Percentiles rank a stretch among this genome's conserved stretches.
Evolutionary conservation across 2,797 vertebrate species (phyloP).

Genomic region (Pangasius larnaudii): DNA sequence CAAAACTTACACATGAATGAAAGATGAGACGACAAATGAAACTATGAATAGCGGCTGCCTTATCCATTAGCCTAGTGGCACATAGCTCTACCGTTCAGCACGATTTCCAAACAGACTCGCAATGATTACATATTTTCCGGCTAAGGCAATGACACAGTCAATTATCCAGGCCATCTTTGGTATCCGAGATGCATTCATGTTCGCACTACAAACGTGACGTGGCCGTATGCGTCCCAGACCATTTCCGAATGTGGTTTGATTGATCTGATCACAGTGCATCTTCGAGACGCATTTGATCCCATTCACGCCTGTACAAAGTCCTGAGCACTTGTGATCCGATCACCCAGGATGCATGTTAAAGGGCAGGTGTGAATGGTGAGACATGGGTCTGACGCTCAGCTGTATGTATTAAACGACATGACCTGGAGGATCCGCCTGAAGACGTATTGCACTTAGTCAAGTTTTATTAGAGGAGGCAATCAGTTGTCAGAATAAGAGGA

Average conservation of each 20-base stretch:
- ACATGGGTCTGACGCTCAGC: background rate
- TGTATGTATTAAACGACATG: background rate
- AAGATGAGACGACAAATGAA: background rate
- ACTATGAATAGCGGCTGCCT: background rate
- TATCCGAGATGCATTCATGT: background rate
- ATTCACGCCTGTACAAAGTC: background rate
- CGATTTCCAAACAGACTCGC: background rate
- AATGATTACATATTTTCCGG: background rate
- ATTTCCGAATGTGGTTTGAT: background rate
- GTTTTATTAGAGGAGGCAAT: background rate
- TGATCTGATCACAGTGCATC: background rate
- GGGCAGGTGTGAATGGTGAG: background rate
- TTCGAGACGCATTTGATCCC: background rate
- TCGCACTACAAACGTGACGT: background rate
- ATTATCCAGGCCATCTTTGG: background rate
- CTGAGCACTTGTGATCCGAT: background rate
- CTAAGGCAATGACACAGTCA: background rate
- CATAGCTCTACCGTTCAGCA: background rate
- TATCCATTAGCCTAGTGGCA: background rate
- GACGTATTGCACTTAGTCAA: background rate
- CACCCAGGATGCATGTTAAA: background rate
- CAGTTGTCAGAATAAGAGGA: background rate
- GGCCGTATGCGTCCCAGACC: background rate
- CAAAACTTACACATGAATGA: background rate
- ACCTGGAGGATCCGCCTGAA: background rate